Evolutionary conservation across 2,797 vertebrate genomes (phyloP).

Genomic region (Neosalanx taihuensis): DNA sequence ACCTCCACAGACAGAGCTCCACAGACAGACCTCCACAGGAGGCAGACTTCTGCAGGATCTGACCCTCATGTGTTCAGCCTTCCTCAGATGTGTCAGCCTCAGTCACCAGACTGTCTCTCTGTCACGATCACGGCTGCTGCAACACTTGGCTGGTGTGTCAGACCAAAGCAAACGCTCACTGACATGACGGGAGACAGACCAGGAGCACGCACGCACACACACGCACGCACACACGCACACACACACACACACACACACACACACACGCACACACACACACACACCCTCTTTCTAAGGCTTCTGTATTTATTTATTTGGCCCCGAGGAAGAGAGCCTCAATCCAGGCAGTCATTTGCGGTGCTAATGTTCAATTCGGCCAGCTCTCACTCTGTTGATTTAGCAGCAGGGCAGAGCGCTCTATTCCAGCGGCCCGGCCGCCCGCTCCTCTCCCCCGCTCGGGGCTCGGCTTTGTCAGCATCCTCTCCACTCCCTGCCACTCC

Average conservation of each 20-base stretch:
- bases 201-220: constrained; percentile 62
- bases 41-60: constrained; percentile 56
- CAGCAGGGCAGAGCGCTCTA: constrained; percentile 60
- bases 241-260: constrained; percentile 23
- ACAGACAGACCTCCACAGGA: constrained; percentile 7
- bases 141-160: constrained; percentile 84
- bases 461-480: constrained; percentile 97
- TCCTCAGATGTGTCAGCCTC: constrained; percentile 70
- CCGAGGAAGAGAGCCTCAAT: constrained; percentile 68
- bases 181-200: constrained; percentile 70
- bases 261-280: constrained; percentile 5
- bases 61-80: constrained; percentile 7
- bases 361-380: constrained; percentile 98
- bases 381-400: constrained; percentile 95
- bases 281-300: constrained; percentile 59
- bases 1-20: no score
- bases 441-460: constrained; percentile 80
- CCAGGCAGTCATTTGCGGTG: constrained; percentile 92
- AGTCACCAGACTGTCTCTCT: constrained; percentile 76
- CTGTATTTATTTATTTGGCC: constrained; percentile 75
- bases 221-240: constrained; percentile 25
- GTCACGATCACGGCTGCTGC: constrained; percentile 75
- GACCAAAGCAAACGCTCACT: constrained; percentile 79
- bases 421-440: constrained; percentile 59
- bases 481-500: constrained; percentile 98